A percentile compares a stretch with the other conserved stretches of the same genome.
Evolutionary conservation across 2,113 vertebrate species (phyloP).

Genomic region (Leptobrachium leishanense): DNA sequence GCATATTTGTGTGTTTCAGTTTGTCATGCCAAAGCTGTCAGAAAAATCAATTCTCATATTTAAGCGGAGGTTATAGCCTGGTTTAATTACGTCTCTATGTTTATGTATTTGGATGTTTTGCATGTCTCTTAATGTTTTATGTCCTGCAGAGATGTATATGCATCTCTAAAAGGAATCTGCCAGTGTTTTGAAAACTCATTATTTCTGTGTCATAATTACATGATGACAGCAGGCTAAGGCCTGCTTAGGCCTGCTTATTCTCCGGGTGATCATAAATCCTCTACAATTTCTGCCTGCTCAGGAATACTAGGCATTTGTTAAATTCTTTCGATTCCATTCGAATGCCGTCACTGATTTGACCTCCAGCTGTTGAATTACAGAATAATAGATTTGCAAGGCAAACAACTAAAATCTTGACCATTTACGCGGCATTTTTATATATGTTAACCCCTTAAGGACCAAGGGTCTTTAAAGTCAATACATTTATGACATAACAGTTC

Average conservation of each 20-base stretch:
- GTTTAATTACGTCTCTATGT: background rate
- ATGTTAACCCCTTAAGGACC: too few relatives aligned
- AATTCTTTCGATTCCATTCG: conserved; percentile 22
- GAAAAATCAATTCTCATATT: background rate
- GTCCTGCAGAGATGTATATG: background rate
- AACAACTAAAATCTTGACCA: background rate
- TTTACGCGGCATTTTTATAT: background rate
- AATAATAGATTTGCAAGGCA: background rate
- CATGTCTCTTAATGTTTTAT: conserved; percentile 8
- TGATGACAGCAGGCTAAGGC: conserved; percentile 18
- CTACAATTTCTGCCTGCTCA: conserved; percentile 1
- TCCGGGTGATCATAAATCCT: conserved; percentile 9
- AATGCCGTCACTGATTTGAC: conserved; percentile 3
- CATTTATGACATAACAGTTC: too few relatives aligned
- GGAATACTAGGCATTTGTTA: conserved; percentile 6
- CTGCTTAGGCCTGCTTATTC: background rate
- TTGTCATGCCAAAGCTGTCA: conserved; percentile 1
- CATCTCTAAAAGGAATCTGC: background rate
- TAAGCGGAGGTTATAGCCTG: background rate
- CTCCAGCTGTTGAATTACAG: conserved; percentile 22
- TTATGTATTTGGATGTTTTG: background rate
- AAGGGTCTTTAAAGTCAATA: too few relatives aligned
- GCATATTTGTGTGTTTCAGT: background rate
- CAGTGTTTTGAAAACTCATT: background rate
- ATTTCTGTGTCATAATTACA: conserved; percentile 17